These are phyloP conservation scores for Neogale vison DNA, from an alignment of 2,113 vertebrate genomes.

Conservation along the genomic window DNA sequence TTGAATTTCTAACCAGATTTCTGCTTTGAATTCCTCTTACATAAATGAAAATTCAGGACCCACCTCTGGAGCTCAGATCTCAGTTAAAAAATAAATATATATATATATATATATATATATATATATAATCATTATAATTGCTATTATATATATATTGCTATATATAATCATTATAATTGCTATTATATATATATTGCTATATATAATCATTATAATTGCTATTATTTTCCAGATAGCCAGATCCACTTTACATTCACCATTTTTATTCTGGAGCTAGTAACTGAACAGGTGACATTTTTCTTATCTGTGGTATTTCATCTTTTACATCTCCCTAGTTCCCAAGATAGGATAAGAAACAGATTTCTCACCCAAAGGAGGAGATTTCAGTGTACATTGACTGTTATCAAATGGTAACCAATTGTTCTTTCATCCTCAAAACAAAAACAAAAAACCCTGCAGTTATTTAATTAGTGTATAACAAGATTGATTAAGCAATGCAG, in stretches of 20 bases:
- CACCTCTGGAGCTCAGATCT: neutral
- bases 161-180: neutral
- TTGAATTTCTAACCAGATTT: neutral
- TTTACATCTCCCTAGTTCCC: neutral
- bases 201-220: neutral
- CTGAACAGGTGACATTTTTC: neutral
- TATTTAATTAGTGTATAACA: constrained; percentile 67
- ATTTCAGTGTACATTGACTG: neutral
- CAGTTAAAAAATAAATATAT: neutral
- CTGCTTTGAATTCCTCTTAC: neutral
- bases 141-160: no score
- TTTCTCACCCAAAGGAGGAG: neutral
- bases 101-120: no score
- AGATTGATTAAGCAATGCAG: constrained; percentile 64
- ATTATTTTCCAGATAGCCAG: neutral
- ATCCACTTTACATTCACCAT: neutral
- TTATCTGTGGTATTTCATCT: neutral
- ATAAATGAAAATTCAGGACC: neutral
- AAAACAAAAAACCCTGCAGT: neutral
- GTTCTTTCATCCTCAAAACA: constrained; percentile 32
- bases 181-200: neutral
- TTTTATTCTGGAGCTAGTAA: neutral
- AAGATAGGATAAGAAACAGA: neutral
- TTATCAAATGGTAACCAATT: constrained; percentile 39
- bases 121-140: no score